Conservation (phyloP, 2,888 invertebrate genomes). For the Autographa pulchrina region DNA sequence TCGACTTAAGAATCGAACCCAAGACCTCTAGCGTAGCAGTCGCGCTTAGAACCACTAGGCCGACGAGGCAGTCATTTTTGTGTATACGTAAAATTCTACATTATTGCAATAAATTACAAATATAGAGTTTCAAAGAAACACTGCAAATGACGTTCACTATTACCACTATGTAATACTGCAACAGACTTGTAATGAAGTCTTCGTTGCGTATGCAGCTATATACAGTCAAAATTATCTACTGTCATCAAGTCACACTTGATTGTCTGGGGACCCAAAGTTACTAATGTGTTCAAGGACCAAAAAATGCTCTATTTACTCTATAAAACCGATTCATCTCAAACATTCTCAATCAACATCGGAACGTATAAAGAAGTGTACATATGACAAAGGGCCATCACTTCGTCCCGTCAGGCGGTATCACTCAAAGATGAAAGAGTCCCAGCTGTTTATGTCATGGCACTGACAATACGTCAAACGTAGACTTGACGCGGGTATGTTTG, state of each 20-base stretch:
- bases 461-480: conserved; percentile 4
- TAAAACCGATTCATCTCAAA: not conserved
- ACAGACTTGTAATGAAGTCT: not conserved
- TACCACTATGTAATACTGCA: not conserved
- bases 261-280: too few species aligned
- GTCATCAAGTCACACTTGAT: too few species aligned
- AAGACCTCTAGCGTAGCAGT: too few species aligned
- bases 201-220: not conserved
- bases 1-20: too few species aligned
- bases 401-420: not conserved
- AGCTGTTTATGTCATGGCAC: not conserved
- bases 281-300: too few species aligned
- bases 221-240: not conserved
- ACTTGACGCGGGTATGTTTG: not conserved
- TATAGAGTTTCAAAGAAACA: not conserved
- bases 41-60: too few species aligned
- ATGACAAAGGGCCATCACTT: conserved; percentile 4
- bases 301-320: too few species aligned
- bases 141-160: too few species aligned
- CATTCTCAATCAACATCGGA: not conserved
- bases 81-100: too few species aligned
- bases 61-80: too few species aligned
- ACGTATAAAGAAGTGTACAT: not conserved
- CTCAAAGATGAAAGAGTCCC: not conserved
- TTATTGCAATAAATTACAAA: not conserved